Base-by-base conservation (phyloP, 92 coral and sea anemone genomes). In the Galaxea fascicularis region DNA sequence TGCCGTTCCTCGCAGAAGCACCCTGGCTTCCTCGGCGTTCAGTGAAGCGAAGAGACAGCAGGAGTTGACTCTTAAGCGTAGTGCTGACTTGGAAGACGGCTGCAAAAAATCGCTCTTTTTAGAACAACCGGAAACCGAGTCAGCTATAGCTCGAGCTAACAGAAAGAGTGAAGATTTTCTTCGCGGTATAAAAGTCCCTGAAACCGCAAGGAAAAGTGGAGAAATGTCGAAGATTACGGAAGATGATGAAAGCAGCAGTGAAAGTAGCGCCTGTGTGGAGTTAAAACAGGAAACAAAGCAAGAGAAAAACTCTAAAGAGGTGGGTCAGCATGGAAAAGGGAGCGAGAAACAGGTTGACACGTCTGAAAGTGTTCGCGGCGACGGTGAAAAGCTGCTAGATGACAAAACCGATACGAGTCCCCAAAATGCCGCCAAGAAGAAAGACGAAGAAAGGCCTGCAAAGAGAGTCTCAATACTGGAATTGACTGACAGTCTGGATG, bases 11-110 rank as follows among this genome's bases (percentile, higher is more conserved):
- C 86, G 86, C 1, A 70, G 86, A 53, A 54, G 58, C 45, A 82
- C 86, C 39, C 29, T 82, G 70, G 86, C 78, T 15, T 28, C 86
- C 0, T 70, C 86, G 29, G 78, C 77, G 31, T 31, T 41, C 41
- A 56, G 74, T 45, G 86, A 82, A 29, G 84, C 51, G 0, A 8
- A 5, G 15, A 28, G 47, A 69, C 60, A 65, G 56, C 60, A 65
- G 56, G 84, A 66, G 56, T 10, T 79, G 10, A 17, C 35, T 0
- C 20, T 52, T 4, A 79, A 53, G 39, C 74, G 66, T 4, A 51
- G n/a, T 30, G 76, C 65, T 1, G 5, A 41, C 46, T 13, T 13
- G 9, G 51, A 66, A 7, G 75, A 53, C 3, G 71, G 57, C 3
- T 28, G 30, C 17, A 49, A 24, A 14, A 21, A 30, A 30, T 30